Conservation (phyloP, 2,888 invertebrate species). For the Lobophora halterata region DNA sequence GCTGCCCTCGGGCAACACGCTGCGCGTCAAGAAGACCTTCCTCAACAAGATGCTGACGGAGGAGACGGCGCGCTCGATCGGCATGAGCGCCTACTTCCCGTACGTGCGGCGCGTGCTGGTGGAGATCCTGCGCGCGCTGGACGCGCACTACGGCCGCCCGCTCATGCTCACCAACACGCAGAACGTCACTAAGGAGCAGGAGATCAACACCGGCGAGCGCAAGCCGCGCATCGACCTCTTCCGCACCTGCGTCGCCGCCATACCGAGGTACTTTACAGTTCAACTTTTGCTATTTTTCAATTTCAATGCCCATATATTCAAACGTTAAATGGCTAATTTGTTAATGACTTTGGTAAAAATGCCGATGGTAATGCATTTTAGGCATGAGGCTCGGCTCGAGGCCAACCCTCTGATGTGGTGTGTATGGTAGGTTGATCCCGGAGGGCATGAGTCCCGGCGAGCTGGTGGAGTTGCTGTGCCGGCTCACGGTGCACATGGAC, state of each 20-base stretch:
- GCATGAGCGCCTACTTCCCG: slow-evolving; percentile 98
- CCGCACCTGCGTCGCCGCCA: slow-evolving; percentile 98
- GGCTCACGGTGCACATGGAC: slow-evolving; percentile 98
- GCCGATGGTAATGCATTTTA: too few species aligned
- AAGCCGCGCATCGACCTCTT: slow-evolving; percentile 99
- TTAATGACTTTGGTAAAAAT: too few species aligned
- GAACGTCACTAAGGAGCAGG: slow-evolving; percentile 96
- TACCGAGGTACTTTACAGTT: slow-evolving; percentile 84
- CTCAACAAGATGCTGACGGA: slow-evolving; percentile 98
- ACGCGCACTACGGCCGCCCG: slow-evolving; percentile 97
- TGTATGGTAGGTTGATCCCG: slow-evolving; percentile 90
- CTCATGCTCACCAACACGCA: slow-evolving; percentile 98
- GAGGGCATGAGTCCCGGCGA: slow-evolving; percentile 98
- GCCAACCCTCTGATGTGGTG: too few species aligned
- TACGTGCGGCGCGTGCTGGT: slow-evolving; percentile 97
- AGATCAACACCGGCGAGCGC: slow-evolving; percentile 96
- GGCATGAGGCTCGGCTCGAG: too few species aligned
- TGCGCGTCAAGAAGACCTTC: slow-evolving; percentile 97
- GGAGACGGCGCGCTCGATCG: slow-evolving; percentile 97
- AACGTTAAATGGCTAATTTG: too few species aligned
- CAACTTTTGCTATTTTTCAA: background rate
- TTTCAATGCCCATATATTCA: too few species aligned
- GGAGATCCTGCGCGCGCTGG: slow-evolving; percentile 95
- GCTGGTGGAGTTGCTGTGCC: slow-evolving; percentile 94
- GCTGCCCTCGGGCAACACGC: slow-evolving; percentile 96